phyloP scores from a whole-genome alignment of 1,140 invertebrate genomes.

The Cherax destructor region DNA sequence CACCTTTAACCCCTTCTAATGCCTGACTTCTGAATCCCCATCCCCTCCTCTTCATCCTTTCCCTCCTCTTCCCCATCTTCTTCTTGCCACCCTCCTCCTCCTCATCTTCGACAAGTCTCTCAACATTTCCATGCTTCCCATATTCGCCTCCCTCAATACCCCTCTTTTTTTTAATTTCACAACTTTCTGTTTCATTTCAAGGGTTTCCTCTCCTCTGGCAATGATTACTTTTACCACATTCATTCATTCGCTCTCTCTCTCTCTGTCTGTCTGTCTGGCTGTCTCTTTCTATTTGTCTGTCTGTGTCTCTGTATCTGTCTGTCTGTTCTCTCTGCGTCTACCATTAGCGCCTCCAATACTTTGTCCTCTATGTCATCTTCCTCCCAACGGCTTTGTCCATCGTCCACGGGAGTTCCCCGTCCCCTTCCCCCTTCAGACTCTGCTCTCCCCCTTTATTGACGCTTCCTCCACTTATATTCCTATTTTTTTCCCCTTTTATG shows the following conservation, averaged over 20 bases:
- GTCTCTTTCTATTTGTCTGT: background rate
- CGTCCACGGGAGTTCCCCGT: too few relatives aligned
- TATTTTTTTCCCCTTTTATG: background rate
- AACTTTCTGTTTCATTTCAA: too few relatives aligned
- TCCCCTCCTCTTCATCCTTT: background rate
- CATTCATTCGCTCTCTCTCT: background rate
- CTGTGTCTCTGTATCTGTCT: background rate
- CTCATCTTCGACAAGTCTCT: too few relatives aligned
- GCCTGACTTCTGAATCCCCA: background rate
- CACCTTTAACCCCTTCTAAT: conserved; percentile 19
- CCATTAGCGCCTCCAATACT: background rate
- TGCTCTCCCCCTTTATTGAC: too few relatives aligned
- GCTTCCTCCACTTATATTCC: background rate
- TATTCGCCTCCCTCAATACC: too few relatives aligned
- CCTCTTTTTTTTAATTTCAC: too few relatives aligned
- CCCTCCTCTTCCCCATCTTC: background rate
- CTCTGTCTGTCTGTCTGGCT: background rate
- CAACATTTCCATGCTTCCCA: too few relatives aligned
- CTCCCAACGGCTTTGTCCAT: too few relatives aligned
- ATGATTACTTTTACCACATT: too few relatives aligned
- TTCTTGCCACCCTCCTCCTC: background rate
- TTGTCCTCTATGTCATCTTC: background rate
- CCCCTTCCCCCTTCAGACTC: too few relatives aligned
- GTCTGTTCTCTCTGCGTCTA: background rate
- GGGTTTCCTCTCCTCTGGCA: too few relatives aligned